These are phyloP conservation scores for Phyllotreta cruciferae DNA, from an alignment of 2,888 invertebrate species.

Conservation along the genomic window DNA sequence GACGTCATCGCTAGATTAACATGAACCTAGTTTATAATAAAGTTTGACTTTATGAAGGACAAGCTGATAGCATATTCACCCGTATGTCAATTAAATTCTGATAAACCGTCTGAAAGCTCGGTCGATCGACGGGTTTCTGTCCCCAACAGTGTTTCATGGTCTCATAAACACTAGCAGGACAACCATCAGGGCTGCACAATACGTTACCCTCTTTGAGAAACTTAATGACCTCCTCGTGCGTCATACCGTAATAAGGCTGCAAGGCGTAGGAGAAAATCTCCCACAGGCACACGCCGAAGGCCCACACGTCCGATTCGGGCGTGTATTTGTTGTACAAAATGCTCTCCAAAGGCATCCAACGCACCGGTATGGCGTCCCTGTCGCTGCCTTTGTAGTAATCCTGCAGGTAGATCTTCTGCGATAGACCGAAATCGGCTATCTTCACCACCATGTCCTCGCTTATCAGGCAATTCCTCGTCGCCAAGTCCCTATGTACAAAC, in stretches of 20 bases:
- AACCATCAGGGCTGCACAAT: slow-evolving; percentile 88
- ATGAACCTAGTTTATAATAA: too few species aligned
- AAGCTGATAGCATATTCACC: slow-evolving; percentile 49
- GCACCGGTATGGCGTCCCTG: slow-evolving; percentile 93
- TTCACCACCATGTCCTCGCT: slow-evolving; percentile 94
- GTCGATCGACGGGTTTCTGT: slow-evolving; percentile 82
- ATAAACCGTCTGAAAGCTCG: slow-evolving; percentile 83
- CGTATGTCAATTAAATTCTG: slow-evolving; percentile 68
- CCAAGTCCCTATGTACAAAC: slow-evolving; percentile 95
- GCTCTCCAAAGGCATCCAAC: slow-evolving; percentile 98
- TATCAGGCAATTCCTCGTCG: slow-evolving; percentile 94
- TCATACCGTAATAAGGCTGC: slow-evolving; percentile 97
- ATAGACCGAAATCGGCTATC: slow-evolving; percentile 96
- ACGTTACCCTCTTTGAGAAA: slow-evolving; percentile 94
- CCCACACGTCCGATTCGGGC: slow-evolving; percentile 96
- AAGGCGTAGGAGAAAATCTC: slow-evolving; percentile 96
- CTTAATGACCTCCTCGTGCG: slow-evolving; percentile 95
- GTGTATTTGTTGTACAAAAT: slow-evolving; percentile 97
- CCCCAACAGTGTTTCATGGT: slow-evolving; percentile 96
- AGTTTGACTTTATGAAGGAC: too few species aligned
- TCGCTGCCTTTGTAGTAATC: slow-evolving; percentile 96
- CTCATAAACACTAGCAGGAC: slow-evolving; percentile 85
- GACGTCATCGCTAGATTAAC: too few species aligned
- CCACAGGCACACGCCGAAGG: slow-evolving; percentile 95
- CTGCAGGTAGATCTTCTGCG: slow-evolving; percentile 92